Percentiles rank a stretch among this genome's conserved stretches.
phyloP scores from a whole-genome alignment of 2,113 vertebrate species.

The Alexandromys fortis region DNA sequence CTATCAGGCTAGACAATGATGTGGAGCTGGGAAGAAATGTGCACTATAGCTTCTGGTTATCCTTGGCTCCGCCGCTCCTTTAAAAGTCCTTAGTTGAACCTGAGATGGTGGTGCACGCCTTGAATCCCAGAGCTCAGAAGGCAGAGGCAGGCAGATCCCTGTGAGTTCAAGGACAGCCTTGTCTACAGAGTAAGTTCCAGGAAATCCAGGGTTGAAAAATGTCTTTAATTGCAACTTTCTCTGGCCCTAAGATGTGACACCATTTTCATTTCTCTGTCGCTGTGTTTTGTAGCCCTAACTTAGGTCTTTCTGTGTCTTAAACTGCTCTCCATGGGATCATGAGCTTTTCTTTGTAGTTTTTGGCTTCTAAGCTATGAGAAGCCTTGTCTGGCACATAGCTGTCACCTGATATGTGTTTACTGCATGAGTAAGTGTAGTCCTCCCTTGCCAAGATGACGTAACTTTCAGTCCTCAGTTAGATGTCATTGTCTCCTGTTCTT shows the following conservation, averaged over 20 bases:
- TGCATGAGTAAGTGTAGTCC: neutral
- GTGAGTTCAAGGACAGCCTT: neutral
- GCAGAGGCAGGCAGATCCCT: neutral
- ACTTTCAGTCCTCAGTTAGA: neutral
- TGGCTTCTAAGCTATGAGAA: neutral
- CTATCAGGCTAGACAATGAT: neutral
- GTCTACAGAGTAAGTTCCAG: neutral
- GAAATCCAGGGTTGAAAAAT: neutral
- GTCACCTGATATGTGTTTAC: neutral
- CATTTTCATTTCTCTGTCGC: neutral
- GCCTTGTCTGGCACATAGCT: neutral
- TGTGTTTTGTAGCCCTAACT: neutral
- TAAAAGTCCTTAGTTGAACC: neutral
- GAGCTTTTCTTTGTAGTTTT: neutral
- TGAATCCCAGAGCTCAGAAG: neutral
- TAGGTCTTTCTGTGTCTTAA: neutral
- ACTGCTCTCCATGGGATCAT: neutral
- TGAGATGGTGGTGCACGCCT: neutral
- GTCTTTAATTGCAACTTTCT: neutral
- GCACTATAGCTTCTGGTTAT: neutral
- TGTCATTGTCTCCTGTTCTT: slow-evolving; percentile 6
- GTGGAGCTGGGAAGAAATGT: neutral
- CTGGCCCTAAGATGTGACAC: neutral
- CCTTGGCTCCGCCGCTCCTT: too few relatives aligned
- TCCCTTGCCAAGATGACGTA: neutral